Percentiles rank a stretch among this genome's conserved stretches.
Conservation (phyloP, 2,888 invertebrate species). For the Epistrophe eligans region DNA sequence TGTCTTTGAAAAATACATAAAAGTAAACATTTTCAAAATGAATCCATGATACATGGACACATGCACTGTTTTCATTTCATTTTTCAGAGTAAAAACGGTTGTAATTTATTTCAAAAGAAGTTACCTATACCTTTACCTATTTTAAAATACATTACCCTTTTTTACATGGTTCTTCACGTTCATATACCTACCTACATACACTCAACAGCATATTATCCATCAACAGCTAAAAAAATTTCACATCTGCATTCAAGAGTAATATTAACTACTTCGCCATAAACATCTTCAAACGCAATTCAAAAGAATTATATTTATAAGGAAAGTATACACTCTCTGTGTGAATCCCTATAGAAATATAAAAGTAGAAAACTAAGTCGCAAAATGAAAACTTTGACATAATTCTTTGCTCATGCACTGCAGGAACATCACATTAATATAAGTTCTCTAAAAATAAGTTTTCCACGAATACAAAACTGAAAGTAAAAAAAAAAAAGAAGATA, state of each 20-base stretch:
- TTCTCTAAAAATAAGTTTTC: slow-evolving; percentile 24
- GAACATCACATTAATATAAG: slow-evolving; percentile 14
- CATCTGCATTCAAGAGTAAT: neutral
- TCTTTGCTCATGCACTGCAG: neutral
- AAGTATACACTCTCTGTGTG: neutral
- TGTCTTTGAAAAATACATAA: too few species aligned
- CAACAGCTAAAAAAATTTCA: neutral
- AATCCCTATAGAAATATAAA: neutral
- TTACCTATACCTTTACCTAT: too few species aligned
- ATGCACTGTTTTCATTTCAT: too few species aligned
- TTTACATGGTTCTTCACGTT: too few species aligned
- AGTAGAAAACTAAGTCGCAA: slow-evolving; percentile 7
- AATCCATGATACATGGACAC: too few species aligned
- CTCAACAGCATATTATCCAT: too few species aligned
- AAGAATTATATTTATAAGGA: slow-evolving; percentile 1
- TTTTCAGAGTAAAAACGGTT: too few species aligned
- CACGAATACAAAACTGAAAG: neutral
- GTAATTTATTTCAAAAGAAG: too few species aligned
- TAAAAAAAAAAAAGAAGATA: neutral
- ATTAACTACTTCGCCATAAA: neutral
- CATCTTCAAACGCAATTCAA: neutral
- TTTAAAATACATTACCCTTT: too few species aligned
- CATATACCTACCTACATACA: too few species aligned
- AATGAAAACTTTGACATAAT: slow-evolving; percentile 17
- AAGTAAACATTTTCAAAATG: too few species aligned